Base-by-base conservation (phyloP, 2,888 invertebrate genomes). In the Melipona bicolor region DNA sequence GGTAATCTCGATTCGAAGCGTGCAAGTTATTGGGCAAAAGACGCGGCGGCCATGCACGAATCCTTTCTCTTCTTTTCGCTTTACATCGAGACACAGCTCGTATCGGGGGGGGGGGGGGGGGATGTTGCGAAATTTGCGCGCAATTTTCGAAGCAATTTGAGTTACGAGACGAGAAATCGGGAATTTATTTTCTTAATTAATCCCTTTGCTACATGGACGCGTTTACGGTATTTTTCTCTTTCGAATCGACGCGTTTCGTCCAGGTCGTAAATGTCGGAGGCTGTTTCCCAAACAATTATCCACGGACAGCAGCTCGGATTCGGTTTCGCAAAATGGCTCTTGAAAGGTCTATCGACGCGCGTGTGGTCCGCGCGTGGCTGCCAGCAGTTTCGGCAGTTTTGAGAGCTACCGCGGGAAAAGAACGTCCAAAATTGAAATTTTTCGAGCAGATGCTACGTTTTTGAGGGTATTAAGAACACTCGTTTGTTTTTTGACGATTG, bases 341-440 rank as follows among this genome's bases (percentile, higher is more conserved):
- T 83, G 80, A 86, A 77, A 67, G 77, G 81, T 86, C 89, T 87
- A 89, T 89, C 81, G 84, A 68, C 83, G 73, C 81, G 90, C 84
- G 90, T 89, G 89, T 89, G 90, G 89, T 89, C 89, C 69, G 54
- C 68, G 79, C 89, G 83, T 85, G 86, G 85, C 79, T 81, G 83
- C 82, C 75, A 84, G 84, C 84, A 77, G 78, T 89, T 90, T 82
- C 81, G 79, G 52, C 72, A 82, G 32, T 32, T 81, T 87, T 71
- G 71, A 78, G 65, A 59, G 65, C 77, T 74, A 75, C 74, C 49
- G 62, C 59, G 36, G 0, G 9, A 4, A 32, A 32, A 32, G 32
- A 36, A 36, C 36, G 9, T 36, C 43, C 43, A 11, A 43, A 4
- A 43, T 64, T 21, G 24, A 9, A 36, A 76, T 56, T 27, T 70